Percentiles rank a stretch among this genome's conserved stretches.
Evolutionary conservation across 1,140 invertebrate genomes (phyloP).

Genomic region (Pogonus chalceus): DNA sequence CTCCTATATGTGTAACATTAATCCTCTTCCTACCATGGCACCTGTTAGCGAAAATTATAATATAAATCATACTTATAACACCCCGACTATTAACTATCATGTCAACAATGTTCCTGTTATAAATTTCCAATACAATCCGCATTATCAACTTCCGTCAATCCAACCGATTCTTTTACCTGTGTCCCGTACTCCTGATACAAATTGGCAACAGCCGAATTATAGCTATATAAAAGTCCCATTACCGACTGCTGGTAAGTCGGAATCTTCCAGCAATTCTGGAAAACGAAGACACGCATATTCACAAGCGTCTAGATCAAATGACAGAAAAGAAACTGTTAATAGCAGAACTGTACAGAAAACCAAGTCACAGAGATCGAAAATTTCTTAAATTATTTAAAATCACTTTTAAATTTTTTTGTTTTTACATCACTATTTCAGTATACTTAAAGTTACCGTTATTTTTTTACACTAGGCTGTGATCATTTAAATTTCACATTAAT

Average conservation of each 20-base stretch:
- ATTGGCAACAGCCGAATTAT: background rate
- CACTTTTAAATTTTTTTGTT: no score
- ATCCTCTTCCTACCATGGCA: constrained; percentile 13
- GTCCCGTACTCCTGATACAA: background rate
- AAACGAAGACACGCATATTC: background rate
- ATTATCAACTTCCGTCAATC: background rate
- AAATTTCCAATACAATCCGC: background rate
- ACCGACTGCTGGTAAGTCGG: background rate
- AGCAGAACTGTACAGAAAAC: no score
- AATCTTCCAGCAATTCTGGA: background rate
- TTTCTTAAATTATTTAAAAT: no score
- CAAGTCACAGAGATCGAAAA: no score
- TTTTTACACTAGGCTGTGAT: no score
- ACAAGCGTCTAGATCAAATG: background rate
- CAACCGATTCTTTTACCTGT: background rate
- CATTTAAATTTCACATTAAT: no score
- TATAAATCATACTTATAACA: constrained; percentile 24
- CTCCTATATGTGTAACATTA: constrained; percentile 10
- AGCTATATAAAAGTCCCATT: background rate
- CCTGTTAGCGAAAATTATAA: constrained; percentile 23
- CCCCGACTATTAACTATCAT: constrained; percentile 25
- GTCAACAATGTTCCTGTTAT: constrained; percentile 20
- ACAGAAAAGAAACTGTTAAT: background rate
- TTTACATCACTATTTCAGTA: no score
- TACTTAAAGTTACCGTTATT: no score